Evolutionary conservation across 2,797 vertebrate species (phyloP), one percentile per base, ranked within the genome.

Genomic region (Clarias laeviceps): DNA sequence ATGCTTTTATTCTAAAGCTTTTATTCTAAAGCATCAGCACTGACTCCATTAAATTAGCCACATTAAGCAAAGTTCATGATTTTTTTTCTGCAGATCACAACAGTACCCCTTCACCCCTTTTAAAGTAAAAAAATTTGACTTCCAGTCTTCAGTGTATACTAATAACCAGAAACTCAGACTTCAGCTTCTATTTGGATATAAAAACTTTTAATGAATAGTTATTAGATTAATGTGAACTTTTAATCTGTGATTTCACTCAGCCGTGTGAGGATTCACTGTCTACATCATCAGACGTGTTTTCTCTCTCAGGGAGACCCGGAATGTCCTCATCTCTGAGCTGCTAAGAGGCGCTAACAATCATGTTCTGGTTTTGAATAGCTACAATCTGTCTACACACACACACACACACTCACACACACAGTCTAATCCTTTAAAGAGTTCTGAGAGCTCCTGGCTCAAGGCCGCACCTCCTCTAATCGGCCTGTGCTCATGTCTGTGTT

Each of bases 371-470:
- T 12, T 72, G 70, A 40, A 24, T 40, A 70, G 20, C 68, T 70
- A 5, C 68, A 70, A 70, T 2, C 34, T 40, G 37, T 40, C 20
- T 4, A 24, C 22, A 45, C 37, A 73, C n/a, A 27, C n/a, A n/a
- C 65, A 59, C 45, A 27, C 56, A 74, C 66, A 34, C 17, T 70
- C 82, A 80, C 89, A 91, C 92, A 89, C 83, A 82, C 69, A 84
- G 24, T 93, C 73, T 57, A 93, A 94, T 93, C 92, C 89, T 89
- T 89, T 90, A 88, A 90, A 84, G 50, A 14, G 68, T 24, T 73
- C 56, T 72, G 18, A 70, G 54, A 57, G 66, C 32, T 2, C 1
- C 66, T 18, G 22, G 6, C 54, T 66, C 4, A 4, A 14, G 57
- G 57, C 32, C 18, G 4, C 22, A n/a, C 37, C n/a, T 24, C 45